Conservation (phyloP, 2,888 invertebrate genomes). For the Chloromyia formosa region DNA sequence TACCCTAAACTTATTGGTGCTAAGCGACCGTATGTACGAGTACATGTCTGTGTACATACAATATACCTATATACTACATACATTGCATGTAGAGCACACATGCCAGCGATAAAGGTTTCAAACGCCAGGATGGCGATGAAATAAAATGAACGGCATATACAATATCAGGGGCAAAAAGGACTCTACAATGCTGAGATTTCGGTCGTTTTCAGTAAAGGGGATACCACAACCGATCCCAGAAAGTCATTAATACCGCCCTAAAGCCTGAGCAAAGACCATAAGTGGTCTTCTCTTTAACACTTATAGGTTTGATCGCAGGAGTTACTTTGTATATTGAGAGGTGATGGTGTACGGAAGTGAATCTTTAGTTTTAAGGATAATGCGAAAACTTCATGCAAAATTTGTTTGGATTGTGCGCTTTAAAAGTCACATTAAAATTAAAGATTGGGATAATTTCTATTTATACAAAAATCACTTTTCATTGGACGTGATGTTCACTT, state of each 20-base stretch:
- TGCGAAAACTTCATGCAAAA: too few species aligned
- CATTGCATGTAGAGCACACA: background rate
- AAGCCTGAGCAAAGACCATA: slow-evolving; percentile 12
- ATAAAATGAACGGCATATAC: background rate
- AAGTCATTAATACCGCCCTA: slow-evolving; percentile 8
- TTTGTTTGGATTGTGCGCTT: too few species aligned
- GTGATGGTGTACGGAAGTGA: too few species aligned
- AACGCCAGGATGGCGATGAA: background rate
- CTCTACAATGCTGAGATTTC: background rate
- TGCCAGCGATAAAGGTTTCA: background rate
- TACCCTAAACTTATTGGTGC: slow-evolving; percentile 26
- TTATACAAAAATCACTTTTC: too few species aligned
- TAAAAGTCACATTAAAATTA: too few species aligned
- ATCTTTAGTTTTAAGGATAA: too few species aligned
- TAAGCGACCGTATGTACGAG: background rate
- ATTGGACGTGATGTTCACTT: too few species aligned
- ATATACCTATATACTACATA: background rate
- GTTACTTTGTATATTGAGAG: too few species aligned
- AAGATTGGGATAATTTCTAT: too few species aligned
- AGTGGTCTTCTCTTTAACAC: slow-evolving; percentile 17
- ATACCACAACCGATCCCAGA: background rate
- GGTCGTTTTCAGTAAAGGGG: background rate
- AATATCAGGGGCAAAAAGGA: slow-evolving; percentile 1
- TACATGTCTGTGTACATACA: background rate
- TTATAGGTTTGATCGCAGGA: too few species aligned